Evolutionary conservation across 2,888 invertebrate species (phyloP).

Genomic region (Chouioia cunea): DNA sequence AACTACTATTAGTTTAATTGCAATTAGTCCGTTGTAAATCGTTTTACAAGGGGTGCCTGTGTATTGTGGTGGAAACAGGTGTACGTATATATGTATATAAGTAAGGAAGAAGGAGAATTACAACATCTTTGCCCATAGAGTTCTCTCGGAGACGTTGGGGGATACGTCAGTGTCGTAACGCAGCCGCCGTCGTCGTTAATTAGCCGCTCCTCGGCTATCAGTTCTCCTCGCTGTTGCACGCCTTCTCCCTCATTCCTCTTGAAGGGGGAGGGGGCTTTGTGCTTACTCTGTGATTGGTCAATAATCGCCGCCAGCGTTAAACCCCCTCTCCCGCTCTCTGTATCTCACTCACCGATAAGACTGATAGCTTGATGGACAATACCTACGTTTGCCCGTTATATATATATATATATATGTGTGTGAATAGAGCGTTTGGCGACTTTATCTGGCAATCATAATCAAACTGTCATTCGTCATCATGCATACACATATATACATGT

Average conservation of each 20-base stretch:
- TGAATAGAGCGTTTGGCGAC: no score
- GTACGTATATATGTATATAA: no score
- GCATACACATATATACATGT: no score
- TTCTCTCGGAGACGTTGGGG: constrained; percentile 55
- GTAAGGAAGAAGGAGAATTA: constrained; percentile 53
- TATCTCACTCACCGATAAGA: background rate
- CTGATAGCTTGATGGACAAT: no score
- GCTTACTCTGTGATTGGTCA: constrained; percentile 11
- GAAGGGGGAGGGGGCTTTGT: background rate
- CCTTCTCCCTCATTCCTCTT: background rate
- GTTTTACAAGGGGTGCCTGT: constrained; percentile 34
- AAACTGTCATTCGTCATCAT: background rate
- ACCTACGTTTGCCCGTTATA: no score
- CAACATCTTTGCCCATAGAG: constrained; percentile 53
- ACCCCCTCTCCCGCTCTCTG: background rate
- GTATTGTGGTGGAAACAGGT: constrained; percentile 53
- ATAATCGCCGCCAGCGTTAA: constrained; percentile 5
- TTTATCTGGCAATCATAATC: no score
- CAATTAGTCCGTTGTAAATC: no score
- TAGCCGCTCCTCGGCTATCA: no score
- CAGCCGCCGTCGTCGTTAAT: no score
- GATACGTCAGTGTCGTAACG: constrained; percentile 63
- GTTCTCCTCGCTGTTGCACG: constrained; percentile 51
- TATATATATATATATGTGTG: no score
- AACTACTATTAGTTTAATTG: no score